Evolutionary conservation across 2,797 vertebrate species (phyloP), one percentile per base, ranked within the genome.

Genomic region (Melanotaenia parkinsoni): DNA sequence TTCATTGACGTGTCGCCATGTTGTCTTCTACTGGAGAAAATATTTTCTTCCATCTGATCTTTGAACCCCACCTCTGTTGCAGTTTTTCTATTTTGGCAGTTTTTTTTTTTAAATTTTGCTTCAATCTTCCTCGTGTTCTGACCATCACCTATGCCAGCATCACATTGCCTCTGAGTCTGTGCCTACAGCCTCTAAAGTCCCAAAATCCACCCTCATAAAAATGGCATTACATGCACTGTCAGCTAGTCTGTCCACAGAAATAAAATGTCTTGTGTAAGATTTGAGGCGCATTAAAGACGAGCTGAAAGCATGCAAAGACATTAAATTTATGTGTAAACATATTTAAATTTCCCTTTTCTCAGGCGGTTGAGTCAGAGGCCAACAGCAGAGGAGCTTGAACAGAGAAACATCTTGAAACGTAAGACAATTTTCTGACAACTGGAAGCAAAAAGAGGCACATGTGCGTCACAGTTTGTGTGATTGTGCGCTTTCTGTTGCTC

Each of bases 341-440:
- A 10, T 32, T 69, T 79, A 26, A 88, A 74, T 5, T 10, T 94
- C 90, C 86, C 85, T 94, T 11, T 94, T 93, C 88, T 80, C 90
- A 99, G 98, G 89, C 95, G 98, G 74, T 94, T 99, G 92, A 99
- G 98, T 92, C 97, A 98, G 90, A 96, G 98, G 81, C 98, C 98
- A 0, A 97, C 97, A 1, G 97, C 96, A 28, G 98, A 99, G 82
- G 98, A 99, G 66, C 92, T 99, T 90, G 98, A 99, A 81, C 98
- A 99, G 91, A 95, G 98, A 86, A 99, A 99, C 90, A 99, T 99
- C 70, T 93, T 99, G 76, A 99, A 99, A 95, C 98, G 98, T 99
- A 90, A 94, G 97, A 95, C 7, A 20, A n/a, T 37, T 20, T 32
- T 11, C 16, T 60, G 18, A 54, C 11, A 11, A 18, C 8, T 24